phyloP scores from a whole-genome alignment of 2,888 invertebrate species.

The Tetranychus piercei region DNA sequence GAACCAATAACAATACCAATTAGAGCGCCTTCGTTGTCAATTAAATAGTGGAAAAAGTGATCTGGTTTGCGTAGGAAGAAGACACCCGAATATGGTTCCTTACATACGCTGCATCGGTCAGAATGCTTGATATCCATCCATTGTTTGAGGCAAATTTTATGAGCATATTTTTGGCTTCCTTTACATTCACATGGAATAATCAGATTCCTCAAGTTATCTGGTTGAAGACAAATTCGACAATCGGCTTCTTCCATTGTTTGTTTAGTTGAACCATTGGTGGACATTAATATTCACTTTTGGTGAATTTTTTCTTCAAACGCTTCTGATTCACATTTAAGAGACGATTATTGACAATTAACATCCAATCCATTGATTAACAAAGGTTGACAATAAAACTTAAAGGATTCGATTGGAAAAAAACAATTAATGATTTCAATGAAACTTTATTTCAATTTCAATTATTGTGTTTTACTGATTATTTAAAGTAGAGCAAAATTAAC shows the following conservation, averaged over 20 bases:
- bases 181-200: slow-evolving; percentile 7
- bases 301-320: no score
- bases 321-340: no score
- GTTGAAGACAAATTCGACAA: slow-evolving; percentile 9
- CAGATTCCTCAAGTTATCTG: neutral
- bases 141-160: slow-evolving; percentile 5
- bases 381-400: no score
- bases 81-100: neutral
- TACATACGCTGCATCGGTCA: neutral
- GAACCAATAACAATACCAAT: neutral
- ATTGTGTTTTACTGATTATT: no score
- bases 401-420: no score
- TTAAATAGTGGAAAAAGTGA: slow-evolving; percentile 3
- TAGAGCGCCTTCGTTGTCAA: neutral
- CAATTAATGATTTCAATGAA: no score
- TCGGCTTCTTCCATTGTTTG: neutral
- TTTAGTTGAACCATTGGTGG: neutral
- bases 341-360: no score
- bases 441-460: no score
- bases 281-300: no score
- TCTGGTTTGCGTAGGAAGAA: neutral
- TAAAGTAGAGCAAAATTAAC: no score
- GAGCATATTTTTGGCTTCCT: slow-evolving; percentile 4
- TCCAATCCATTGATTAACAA: no score
- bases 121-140: slow-evolving; percentile 3